Evolutionary conservation across 30 jellyfish, hydroid and myxozoan species (phyloP), one percentile per base, ranked within the genome.

Genomic region (Hydractinia symbiolongicarpus): DNA sequence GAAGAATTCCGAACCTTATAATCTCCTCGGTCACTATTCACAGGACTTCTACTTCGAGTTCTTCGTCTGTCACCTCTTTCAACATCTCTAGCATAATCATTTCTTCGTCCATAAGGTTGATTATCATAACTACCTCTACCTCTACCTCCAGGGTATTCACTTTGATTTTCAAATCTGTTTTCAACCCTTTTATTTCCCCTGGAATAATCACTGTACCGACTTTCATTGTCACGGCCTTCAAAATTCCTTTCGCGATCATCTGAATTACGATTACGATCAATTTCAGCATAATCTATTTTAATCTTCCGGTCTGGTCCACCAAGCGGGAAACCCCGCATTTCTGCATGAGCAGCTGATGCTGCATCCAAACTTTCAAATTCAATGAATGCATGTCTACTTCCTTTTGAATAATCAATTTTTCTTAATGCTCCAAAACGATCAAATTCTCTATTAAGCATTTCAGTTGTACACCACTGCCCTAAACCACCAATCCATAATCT

Each of bases 401-500:
- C 96, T 69, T 93, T 93, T 53, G 49, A 81, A 81, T 82, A 93
- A 80, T 84, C 95, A 66, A 93, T 87, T 84, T 78, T 74, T 76
- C 95, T 79, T 49, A 93, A 79, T 53, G 98, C 96, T 53, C 98
- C 98, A 83, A 93, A 93, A 44, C 98, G 88, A 62, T 93, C 98
- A 84, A 93, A 93, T 83, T 93, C 98, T 53, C 98, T 76, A 9
- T 90, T 93, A 53, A 93, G 86, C 86, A 88, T 89, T n/a, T 93
- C 98, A 66, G 89, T 60, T 6, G 87, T 30, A 40, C 95, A 79
- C 98, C 98, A 93, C 4, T 86, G 92, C 61, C 98, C 98, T 14
- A 93, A 78, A 8, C 98, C 96, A 66, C 98, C 98, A 57, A 93
- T 94, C 98, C 98, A 93, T 58, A 93, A 67, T 53, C 98, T 82